phyloP scores from a whole-genome alignment of 2,888 invertebrate species.

The Agrochola litura region DNA sequence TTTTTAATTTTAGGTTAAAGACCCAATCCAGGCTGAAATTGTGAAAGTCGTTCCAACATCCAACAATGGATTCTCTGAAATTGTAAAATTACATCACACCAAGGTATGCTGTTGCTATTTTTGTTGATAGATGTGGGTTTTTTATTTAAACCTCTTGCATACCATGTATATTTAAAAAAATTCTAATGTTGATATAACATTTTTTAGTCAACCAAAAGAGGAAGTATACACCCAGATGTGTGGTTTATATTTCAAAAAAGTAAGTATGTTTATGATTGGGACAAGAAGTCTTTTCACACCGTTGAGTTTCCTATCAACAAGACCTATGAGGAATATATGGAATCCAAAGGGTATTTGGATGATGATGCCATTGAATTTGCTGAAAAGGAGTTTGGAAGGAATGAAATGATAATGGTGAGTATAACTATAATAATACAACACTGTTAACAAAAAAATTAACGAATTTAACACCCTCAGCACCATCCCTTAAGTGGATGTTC shows the following conservation, averaged over 20 bases:
- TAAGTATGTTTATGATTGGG: conserved; percentile 97
- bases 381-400: conserved; percentile 96
- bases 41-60: conserved; percentile 98
- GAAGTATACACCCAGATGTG: conserved; percentile 89
- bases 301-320: conserved; percentile 96
- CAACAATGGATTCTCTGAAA: conserved; percentile 99
- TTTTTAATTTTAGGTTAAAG: conserved; percentile 91
- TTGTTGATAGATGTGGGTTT: background rate
- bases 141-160: background rate
- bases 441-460: too few relatives aligned
- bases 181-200: background rate
- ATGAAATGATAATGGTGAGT: conserved; percentile 95
- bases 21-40: conserved; percentile 94
- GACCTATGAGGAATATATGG: conserved; percentile 93
- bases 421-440: background rate
- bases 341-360: conserved; percentile 96
- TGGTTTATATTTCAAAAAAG: conserved; percentile 99
- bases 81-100: conserved; percentile 94
- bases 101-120: conserved; percentile 83
- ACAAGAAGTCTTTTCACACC: conserved; percentile 95
- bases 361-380: conserved; percentile 94
- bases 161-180: background rate
- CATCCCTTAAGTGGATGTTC: too few relatives aligned
- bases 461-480: too few relatives aligned
- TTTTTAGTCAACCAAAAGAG: conserved; percentile 82